Percentiles rank a stretch among this genome's conserved stretches.
These are phyloP conservation scores for Oncopodura yosiiana DNA, from an alignment of 1,140 invertebrate species.

Conservation along the genomic window DNA sequence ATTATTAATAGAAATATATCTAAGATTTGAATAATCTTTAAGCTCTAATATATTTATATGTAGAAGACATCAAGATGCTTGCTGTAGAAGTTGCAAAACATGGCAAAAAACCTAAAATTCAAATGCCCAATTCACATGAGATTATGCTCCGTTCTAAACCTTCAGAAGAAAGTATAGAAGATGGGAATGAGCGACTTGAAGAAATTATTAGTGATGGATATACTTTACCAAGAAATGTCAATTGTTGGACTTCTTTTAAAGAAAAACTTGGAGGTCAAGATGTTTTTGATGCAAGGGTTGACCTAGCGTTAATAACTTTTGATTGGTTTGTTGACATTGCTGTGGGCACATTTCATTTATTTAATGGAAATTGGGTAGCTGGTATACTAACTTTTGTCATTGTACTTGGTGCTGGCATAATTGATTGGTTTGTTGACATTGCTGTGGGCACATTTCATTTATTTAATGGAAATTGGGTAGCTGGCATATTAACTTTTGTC, in stretches of 20 bases:
- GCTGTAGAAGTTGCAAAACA: too few species aligned
- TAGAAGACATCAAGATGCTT: too few species aligned
- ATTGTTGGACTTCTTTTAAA: slow-evolving; percentile 1
- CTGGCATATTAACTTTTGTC: background rate
- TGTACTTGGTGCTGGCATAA: background rate
- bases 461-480: background rate
- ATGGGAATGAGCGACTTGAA: too few species aligned
- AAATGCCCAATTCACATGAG: too few species aligned
- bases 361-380: background rate
- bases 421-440: slow-evolving; percentile 6
- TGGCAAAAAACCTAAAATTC: too few species aligned
- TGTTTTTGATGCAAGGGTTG: background rate
- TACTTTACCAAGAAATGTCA: too few species aligned
- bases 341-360: background rate
- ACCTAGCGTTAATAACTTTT: background rate
- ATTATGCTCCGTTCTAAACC: too few species aligned
- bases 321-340: slow-evolving; percentile 6
- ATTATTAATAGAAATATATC: too few species aligned
- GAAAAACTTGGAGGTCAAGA: slow-evolving; percentile 9
- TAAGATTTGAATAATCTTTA: too few species aligned
- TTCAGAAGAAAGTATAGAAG: too few species aligned
- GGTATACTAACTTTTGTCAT: background rate
- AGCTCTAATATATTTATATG: too few species aligned
- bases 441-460: background rate
- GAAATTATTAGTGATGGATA: too few species aligned